phyloP scores from a whole-genome alignment of 2,797 vertebrate species.

The Coreius guichenoti region DNA sequence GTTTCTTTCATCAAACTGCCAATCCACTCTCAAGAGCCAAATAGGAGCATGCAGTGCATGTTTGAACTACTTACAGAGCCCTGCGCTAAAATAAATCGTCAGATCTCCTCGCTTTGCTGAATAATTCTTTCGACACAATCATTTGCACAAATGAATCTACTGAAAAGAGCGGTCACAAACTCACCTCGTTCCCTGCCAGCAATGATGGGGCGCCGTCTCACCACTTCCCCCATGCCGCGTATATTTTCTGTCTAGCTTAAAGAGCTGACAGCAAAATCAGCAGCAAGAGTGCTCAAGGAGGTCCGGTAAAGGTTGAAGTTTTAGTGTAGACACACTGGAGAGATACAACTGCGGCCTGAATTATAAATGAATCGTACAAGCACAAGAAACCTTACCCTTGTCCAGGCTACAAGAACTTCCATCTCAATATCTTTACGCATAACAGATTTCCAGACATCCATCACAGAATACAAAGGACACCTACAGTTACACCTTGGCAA shows the following conservation, averaged over 20 bases:
- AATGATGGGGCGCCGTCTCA: constrained; percentile 77
- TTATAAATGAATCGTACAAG: constrained; percentile 75
- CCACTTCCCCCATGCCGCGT: constrained; percentile 73
- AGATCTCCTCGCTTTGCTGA: constrained; percentile 35
- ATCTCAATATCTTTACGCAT: constrained; percentile 39
- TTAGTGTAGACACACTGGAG: constrained; percentile 43
- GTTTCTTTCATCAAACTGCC: constrained; percentile 46
- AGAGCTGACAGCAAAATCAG: constrained; percentile 8
- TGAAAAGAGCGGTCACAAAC: constrained; percentile 59
- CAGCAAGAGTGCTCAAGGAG: constrained; percentile 24
- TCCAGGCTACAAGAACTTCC: constrained; percentile 33
- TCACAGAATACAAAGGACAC: constrained; percentile 16
- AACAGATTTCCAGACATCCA: constrained; percentile 33
- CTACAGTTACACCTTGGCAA: constrained; percentile 24
- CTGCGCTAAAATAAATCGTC: constrained; percentile 32
- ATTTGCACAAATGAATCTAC: constrained; percentile 37
- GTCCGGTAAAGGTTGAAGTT: constrained; percentile 52
- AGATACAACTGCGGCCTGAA: constrained; percentile 68
- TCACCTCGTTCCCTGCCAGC: constrained; percentile 80
- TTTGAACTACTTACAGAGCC: constrained; percentile 29
- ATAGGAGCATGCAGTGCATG: constrained; percentile 24
- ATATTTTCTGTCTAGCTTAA: constrained; percentile 21
- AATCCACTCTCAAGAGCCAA: constrained; percentile 20
- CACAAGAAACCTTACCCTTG: constrained; percentile 74
- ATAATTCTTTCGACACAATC: constrained; percentile 32